A percentile compares a stretch with the other conserved stretches of the same genome.
Evolutionary conservation across 2,797 vertebrate genomes (phyloP).

Genomic region (Holocentrus rufus): DNA sequence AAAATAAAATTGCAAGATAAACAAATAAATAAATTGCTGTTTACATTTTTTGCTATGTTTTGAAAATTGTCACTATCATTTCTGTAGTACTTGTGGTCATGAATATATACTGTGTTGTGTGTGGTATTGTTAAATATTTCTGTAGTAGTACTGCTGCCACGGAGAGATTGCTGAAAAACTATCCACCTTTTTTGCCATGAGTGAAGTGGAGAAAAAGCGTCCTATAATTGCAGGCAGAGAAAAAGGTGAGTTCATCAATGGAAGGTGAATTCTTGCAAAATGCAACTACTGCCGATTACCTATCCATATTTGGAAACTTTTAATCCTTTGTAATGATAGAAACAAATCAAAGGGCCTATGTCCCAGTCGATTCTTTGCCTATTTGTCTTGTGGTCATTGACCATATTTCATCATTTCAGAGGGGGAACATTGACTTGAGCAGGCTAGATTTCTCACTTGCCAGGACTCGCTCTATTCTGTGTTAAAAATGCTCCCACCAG

Average conservation of each 20-base stretch:
- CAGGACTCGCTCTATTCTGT: conserved; percentile 50
- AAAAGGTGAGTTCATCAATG: conserved; percentile 73
- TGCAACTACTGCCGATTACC: neutral
- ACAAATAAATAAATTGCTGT: neutral
- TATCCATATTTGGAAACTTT: neutral
- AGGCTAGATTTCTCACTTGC: conserved; percentile 54
- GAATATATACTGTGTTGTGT: neutral
- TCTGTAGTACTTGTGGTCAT: neutral
- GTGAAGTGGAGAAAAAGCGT: conserved; percentile 77
- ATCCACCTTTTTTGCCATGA: conserved; percentile 42
- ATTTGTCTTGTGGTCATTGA: conserved; percentile 1
- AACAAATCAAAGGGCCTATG: neutral
- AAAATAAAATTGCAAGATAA: no score
- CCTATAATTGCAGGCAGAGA: conserved; percentile 78
- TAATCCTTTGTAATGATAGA: neutral
- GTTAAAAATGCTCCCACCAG: conserved; percentile 54
- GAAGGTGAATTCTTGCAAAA: neutral
- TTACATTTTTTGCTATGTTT: no score
- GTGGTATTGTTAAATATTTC: neutral
- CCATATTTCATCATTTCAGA: conserved; percentile 23
- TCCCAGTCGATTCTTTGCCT: neutral
- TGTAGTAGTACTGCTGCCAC: neutral
- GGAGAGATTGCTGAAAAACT: conserved; percentile 24
- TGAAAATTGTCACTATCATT: no score
- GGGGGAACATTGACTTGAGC: conserved; percentile 9